Base-by-base conservation (phyloP, 2,113 vertebrate species). In the Dolichotis patagonum region DNA sequence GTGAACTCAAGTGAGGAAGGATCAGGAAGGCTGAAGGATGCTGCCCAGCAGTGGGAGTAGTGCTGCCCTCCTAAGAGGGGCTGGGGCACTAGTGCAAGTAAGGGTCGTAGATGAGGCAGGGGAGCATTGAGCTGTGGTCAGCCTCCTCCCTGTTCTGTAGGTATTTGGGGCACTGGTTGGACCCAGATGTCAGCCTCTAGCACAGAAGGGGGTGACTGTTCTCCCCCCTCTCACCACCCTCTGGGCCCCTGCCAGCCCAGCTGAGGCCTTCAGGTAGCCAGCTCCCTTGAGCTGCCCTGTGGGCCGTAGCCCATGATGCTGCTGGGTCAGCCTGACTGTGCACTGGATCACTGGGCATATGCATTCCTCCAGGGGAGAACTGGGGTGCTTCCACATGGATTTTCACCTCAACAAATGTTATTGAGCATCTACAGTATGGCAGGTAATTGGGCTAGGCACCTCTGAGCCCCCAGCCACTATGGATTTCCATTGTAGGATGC, bases 201-300 rank as follows among this genome's bases (percentile, higher is more conserved):
- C 88, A 90, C 43, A 83, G 85, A 85, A 97, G 75, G 85, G 92
- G 87, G 90, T 88, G 96, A 38, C 63, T 30, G 1, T 82, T 94
- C 90, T 88, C 81, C 17, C 32, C 85, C 69, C 43, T 91, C n/a
- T 62, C 43, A 14, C 83, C 43, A 71, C 94, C 91, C 58, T 83
- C 58, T 97, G 95, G 87, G 41, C 52, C 84, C 41, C 63, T 93
- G 93, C 96, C 96, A 98, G 95, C 84, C 89, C 89, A 87, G 90
- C 96, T 63, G 87, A 91, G 90, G 81, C 56, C 54, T 6, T 20
- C 14, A 6, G 92, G 38, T 28, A 94, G 35, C 77, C 85, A 65
- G 69, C 0, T 87, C 0, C 1, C 85, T 58, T 11, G 35, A 58
- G 32, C 52, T 80, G 78, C 69, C 24, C 49, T 77, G 2, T 1